phyloP scores from a whole-genome alignment of 1,140 invertebrate genomes.

The Tetramorium parvispinum region DNA sequence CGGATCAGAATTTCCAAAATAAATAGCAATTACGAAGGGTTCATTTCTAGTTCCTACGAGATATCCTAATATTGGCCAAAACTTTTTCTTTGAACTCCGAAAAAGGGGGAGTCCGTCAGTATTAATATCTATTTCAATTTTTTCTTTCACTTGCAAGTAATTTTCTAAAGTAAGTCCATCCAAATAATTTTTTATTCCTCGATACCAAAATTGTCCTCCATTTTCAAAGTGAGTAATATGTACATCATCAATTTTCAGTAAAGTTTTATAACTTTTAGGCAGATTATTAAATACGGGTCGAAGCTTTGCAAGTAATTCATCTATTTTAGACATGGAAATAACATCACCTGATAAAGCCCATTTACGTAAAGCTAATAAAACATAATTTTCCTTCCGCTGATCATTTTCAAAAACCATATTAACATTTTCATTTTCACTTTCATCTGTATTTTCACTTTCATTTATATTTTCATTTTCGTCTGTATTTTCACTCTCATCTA shows the following conservation, averaged over 20 bases:
- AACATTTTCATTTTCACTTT: constrained; percentile 16
- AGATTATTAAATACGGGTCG: constrained; percentile 15
- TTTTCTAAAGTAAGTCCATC: constrained; percentile 13
- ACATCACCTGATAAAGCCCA: constrained; percentile 15
- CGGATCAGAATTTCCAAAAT: constrained; percentile 17
- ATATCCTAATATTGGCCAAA: constrained; percentile 35
- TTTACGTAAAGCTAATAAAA: background rate
- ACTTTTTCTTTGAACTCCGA: constrained; percentile 34
- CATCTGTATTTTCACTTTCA: background rate
- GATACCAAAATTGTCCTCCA: constrained; percentile 29
- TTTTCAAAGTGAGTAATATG: background rate
- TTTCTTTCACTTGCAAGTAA: constrained; percentile 6
- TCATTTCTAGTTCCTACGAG: constrained; percentile 36
- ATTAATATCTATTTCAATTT: constrained; percentile 37
- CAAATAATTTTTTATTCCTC: constrained; percentile 14
- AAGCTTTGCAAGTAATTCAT: constrained; percentile 4
- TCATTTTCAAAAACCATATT: background rate
- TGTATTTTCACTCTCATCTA: background rate
- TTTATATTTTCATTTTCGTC: background rate
- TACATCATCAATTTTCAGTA: background rate
- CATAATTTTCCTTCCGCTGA: constrained; percentile 21
- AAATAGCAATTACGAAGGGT: constrained; percentile 32
- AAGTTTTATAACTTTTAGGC: constrained; percentile 27
- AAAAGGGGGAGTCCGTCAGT: constrained; percentile 12
- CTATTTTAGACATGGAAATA: constrained; percentile 22